Evolutionary conservation across 2,888 invertebrate genomes (phyloP), one percentile per base, ranked within the genome.

Genomic region (Dicranocentrus wangi): DNA sequence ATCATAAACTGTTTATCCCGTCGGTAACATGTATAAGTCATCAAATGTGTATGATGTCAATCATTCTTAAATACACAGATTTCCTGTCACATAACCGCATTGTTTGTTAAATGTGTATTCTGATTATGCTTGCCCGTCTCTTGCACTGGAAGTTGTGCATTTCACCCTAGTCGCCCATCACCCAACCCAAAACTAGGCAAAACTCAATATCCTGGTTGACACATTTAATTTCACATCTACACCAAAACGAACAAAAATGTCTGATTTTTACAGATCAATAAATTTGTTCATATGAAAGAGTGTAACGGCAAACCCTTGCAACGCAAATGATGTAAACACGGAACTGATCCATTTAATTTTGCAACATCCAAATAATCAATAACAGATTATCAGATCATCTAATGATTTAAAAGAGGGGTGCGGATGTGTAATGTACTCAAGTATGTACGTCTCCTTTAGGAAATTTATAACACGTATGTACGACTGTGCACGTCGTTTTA

Each of bases 281-380:
- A 10, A n/a, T 53, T 5, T 53, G 15, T 53, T 5, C 7, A 10
- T 63, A 65, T n/a, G 63, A 53, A 7, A 53, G 7, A 15, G 7
- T 53, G 63, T 76, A 51, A 0, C 80, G 82, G 81, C 85, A 85
- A 68, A 80, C 79, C 3, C 47, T 42, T 19, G 82, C 81, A 39
- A 79, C 82, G 39, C 39, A 39, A 2, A 61, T 23, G 55, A 61
- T 1, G 39, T 27, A n/a, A 47, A 66, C 66, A 66, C 25, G 51
- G 47, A 51, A 66, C 47, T 65, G 65, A 25, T 42, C 65, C 19
- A 65, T n/a, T 15, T 25, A 8, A 7, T 25, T 58, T 55, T 55
- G 13, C 39, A 8, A 13, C 13, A 5, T 8, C 39, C 39, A 39
- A 8, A 39, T 8, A 39, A 39, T 5, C 5, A 8, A 39, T 39